Evolutionary conservation across 2,113 vertebrate species (phyloP).

Genomic region (Crotalus viridis): DNA sequence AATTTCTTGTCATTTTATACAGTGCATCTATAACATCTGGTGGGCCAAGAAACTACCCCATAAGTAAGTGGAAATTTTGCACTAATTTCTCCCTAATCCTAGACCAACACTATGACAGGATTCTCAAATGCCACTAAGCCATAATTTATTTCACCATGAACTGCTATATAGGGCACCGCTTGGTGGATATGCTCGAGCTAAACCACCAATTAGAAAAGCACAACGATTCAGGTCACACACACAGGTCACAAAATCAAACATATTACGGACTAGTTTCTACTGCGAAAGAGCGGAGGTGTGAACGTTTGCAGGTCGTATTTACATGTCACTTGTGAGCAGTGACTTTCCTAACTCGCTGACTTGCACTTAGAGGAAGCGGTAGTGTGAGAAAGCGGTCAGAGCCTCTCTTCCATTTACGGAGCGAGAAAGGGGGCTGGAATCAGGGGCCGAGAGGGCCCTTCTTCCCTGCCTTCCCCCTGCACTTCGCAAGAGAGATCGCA

Average conservation of each 20-base stretch:
- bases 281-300: background rate
- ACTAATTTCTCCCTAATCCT: background rate
- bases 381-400: background rate
- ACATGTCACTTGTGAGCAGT: background rate
- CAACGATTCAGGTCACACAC: background rate
- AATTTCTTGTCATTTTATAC: background rate
- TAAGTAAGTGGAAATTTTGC: background rate
- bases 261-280: background rate
- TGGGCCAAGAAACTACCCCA: background rate
- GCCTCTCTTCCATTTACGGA: background rate
- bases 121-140: background rate
- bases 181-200: background rate
- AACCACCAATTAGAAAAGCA: background rate
- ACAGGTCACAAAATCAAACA: background rate
- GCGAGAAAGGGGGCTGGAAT: background rate
- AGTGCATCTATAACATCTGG: background rate
- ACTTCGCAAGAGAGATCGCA: background rate
- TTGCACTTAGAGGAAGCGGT: background rate
- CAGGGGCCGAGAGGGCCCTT: background rate
- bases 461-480: background rate
- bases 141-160: background rate
- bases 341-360: background rate
- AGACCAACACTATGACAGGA: background rate
- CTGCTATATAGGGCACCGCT: background rate
- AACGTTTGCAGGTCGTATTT: background rate